phyloP scores from a whole-genome alignment of 2,797 vertebrate species.

The Harpagifer antarcticus region DNA sequence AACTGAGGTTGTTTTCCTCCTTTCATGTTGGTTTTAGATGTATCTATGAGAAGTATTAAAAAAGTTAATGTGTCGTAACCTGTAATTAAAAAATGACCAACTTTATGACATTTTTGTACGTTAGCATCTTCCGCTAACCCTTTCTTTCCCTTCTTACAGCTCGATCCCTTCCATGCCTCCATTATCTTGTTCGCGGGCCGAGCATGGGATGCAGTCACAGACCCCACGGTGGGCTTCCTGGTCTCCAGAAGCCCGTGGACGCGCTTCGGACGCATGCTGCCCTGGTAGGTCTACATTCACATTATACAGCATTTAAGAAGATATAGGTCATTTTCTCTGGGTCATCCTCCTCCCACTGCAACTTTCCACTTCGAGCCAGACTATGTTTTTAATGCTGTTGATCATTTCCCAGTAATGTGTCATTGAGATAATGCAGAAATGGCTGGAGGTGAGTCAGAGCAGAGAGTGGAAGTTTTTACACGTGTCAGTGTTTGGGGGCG shows the following conservation, averaged over 20 bases:
- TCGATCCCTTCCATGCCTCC: constrained; percentile 94
- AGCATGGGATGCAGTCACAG: constrained; percentile 96
- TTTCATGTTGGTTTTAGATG: no score
- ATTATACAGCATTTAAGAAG: background rate
- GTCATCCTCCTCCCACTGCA: background rate
- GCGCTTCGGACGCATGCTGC: constrained; percentile 92
- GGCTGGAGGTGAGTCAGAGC: background rate
- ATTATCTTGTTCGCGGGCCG: constrained; percentile 96
- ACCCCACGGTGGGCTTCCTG: constrained; percentile 95
- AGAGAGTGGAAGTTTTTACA: constrained; percentile 24
- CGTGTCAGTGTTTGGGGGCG: constrained; percentile 52
- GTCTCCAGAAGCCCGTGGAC: constrained; percentile 95
- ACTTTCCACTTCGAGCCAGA: background rate
- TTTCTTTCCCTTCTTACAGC: constrained; percentile 71
- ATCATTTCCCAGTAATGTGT: background rate
- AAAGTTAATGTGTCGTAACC: no score
- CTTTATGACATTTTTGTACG: background rate
- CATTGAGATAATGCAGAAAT: background rate
- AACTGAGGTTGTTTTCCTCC: no score
- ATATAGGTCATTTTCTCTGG: background rate
- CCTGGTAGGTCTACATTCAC: constrained; percentile 87
- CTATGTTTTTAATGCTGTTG: background rate
- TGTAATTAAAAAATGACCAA: no score
- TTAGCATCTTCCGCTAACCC: background rate
- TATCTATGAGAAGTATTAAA: no score